phyloP scores from a whole-genome alignment of 2,888 invertebrate genomes.

The Acanthosepion lycidas region DNA sequence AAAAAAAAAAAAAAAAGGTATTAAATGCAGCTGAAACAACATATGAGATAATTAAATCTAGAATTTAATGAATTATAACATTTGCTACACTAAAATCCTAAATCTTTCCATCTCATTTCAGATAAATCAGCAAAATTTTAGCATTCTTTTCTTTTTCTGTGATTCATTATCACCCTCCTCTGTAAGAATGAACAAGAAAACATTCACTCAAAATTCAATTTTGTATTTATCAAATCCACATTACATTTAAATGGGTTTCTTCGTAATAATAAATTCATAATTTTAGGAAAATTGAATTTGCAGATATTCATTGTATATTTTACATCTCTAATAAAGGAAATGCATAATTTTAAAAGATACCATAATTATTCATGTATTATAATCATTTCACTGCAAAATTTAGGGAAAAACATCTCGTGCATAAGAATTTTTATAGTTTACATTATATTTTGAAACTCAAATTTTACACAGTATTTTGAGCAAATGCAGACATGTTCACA shows the following conservation, averaged over 20 bases:
- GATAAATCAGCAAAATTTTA: not conserved
- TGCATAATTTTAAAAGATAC: too few relatives aligned
- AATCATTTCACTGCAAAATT: too few relatives aligned
- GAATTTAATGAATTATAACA: not conserved
- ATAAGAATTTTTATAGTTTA: too few relatives aligned
- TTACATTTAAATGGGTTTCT: not conserved
- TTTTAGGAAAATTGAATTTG: not conserved
- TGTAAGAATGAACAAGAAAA: not conserved
- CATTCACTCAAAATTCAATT: not conserved
- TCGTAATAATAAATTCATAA: not conserved
- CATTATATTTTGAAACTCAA: too few relatives aligned
- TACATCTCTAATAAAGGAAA: too few relatives aligned
- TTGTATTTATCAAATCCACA: not conserved
- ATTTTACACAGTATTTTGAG: too few relatives aligned
- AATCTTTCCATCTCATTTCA: not conserved
- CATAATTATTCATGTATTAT: too few relatives aligned
- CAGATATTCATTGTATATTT: too few relatives aligned
- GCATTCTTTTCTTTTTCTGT: not conserved
- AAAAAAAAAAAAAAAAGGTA: too few relatives aligned
- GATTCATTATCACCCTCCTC: not conserved
- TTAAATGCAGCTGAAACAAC: not conserved
- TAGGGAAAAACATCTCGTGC: too few relatives aligned
- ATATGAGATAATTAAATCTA: not conserved
- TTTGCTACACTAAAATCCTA: not conserved
- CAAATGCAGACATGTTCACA: too few relatives aligned